These are phyloP conservation scores for Pitta sordida DNA, from an alignment of 2,113 vertebrate genomes.

Conservation along the genomic window DNA sequence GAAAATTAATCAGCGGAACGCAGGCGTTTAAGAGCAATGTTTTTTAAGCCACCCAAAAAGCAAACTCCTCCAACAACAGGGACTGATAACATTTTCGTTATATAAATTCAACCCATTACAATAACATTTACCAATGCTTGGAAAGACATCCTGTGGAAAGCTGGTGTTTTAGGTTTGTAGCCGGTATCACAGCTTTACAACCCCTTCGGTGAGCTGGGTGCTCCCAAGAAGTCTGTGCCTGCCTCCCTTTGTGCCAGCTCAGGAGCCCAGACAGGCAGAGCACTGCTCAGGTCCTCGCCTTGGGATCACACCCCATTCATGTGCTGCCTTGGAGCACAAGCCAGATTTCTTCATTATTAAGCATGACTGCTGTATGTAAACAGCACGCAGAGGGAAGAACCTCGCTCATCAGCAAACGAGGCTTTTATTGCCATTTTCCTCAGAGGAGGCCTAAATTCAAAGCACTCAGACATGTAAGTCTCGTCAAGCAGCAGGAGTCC, in stretches of 20 bases:
- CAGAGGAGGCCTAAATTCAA: conserved; percentile 54
- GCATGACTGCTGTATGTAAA: conserved; percentile 18
- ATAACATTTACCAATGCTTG: conserved; percentile 3
- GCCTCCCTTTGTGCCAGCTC: neutral
- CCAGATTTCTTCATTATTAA: neutral
- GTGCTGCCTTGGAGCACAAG: neutral
- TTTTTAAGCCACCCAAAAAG: conserved; percentile 19
- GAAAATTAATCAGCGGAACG: neutral
- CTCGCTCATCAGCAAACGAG: neutral
- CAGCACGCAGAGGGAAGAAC: conserved; percentile 15
- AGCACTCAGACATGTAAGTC: conserved; percentile 50
- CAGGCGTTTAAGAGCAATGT: conserved; percentile 15
- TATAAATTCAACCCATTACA: neutral
- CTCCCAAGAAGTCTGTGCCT: neutral
- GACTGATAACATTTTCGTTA: neutral
- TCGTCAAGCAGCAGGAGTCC: conserved; percentile 61
- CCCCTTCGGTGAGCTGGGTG: neutral
- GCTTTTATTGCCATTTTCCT: conserved; percentile 50
- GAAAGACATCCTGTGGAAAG: conserved; percentile 20
- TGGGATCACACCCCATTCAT: neutral
- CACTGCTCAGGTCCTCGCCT: neutral
- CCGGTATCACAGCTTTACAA: neutral
- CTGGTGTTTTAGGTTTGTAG: neutral
- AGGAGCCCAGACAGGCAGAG: neutral
- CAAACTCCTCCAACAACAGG: neutral